Percentiles rank a stretch among this genome's conserved stretches.
Conservation (phyloP, 1,140 invertebrate genomes). For the Maniola jurtina region DNA sequence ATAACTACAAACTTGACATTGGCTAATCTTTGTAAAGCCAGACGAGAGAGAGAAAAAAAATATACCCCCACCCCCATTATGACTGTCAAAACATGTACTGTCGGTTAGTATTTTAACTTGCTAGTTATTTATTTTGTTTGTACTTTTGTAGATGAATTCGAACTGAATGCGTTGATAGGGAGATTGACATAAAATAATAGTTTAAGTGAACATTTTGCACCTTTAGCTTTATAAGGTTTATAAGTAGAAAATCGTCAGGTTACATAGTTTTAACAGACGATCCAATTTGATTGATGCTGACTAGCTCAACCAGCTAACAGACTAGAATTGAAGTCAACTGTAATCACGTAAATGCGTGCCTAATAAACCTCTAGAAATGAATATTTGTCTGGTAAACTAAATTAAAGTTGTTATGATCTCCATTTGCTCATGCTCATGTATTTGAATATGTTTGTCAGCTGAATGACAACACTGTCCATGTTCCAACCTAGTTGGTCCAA, state of each 20-base stretch:
- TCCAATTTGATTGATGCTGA: background rate
- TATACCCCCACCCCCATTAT: too few species aligned
- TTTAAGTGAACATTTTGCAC: slow-evolving; percentile 58
- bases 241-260: slow-evolving; percentile 8
- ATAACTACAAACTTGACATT: too few species aligned
- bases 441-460: too few species aligned
- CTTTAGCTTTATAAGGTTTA: slow-evolving; percentile 14
- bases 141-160: slow-evolving; percentile 69
- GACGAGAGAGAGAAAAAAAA: too few species aligned
- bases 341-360: too few species aligned
- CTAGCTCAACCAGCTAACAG: too few species aligned
- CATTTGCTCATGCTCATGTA: too few species aligned
- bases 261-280: background rate
- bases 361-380: too few species aligned
- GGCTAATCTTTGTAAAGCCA: too few species aligned
- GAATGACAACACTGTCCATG: too few species aligned
- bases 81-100: slow-evolving; percentile 15
- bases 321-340: background rate
- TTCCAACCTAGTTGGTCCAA: background rate
- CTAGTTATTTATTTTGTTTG: slow-evolving; percentile 67
- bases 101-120: slow-evolving; percentile 64
- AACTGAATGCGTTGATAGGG: slow-evolving; percentile 67
- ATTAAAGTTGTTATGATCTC: too few species aligned
- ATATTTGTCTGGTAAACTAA: too few species aligned
- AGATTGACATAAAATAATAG: slow-evolving; percentile 59